A percentile compares a stretch with the other conserved stretches of the same genome.
Evolutionary conservation across 2,113 vertebrate species (phyloP).

Genomic region (Cynopterus brachyotis): DNA sequence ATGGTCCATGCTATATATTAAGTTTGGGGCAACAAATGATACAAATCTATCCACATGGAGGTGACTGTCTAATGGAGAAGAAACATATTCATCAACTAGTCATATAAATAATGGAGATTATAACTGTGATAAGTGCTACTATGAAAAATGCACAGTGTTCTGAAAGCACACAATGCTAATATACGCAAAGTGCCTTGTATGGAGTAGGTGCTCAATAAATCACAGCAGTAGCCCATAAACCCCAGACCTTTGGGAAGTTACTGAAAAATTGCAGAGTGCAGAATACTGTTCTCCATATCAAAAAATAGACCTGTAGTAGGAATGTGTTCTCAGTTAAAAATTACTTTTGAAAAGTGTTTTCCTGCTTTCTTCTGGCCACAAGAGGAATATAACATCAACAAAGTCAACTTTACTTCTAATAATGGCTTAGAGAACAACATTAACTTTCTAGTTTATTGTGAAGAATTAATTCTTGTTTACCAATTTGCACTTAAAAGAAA

Average conservation of each 20-base stretch:
- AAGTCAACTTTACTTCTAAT: conserved; percentile 75
- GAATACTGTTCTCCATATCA: neutral
- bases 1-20: neutral
- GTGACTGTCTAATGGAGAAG: neutral
- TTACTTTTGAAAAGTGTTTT: neutral
- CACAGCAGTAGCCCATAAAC: conserved; percentile 61
- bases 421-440: conserved; percentile 64
- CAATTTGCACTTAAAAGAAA: conserved; percentile 75
- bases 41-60: neutral
- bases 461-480: conserved; percentile 81
- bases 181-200: conserved; percentile 43
- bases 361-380: conserved; percentile 60
- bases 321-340: neutral
- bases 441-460: conserved; percentile 77
- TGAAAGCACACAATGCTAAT: conserved; percentile 16
- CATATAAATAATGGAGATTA: neutral
- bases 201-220: conserved; percentile 73
- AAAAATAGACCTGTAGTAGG: neutral
- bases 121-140: neutral
- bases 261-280: conserved; percentile 2
- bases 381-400: conserved; percentile 68
- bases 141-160: neutral
- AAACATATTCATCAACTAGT: conserved; percentile 13
- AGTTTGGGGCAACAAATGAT: neutral
- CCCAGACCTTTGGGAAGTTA: conserved; percentile 43